Base-by-base conservation (phyloP, 2,113 vertebrate genomes). In the Struthio camelus region DNA sequence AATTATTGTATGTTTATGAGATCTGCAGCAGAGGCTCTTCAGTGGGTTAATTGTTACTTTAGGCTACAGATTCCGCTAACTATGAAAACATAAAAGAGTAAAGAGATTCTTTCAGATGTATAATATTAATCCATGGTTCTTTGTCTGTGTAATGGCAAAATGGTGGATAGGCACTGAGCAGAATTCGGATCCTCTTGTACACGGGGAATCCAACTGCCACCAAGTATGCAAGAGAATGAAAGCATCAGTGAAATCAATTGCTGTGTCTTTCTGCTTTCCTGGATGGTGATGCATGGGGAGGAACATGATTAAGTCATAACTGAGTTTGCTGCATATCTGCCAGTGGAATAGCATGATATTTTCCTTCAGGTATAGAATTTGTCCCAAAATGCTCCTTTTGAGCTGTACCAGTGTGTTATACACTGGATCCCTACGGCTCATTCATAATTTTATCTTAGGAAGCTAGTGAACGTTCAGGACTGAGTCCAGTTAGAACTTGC, bases 31-130 rank as follows among this genome's bases (percentile, higher is more conserved):
- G 73, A 87, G 94, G 87, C 70, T 95, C 64, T 87, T 91, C 59
- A 73, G 76, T 67, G 79, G 86, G 86, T 93, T 96, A 96, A 95
- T 95, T 90, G 77, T 94, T 92, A 58, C 54, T 87, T 95, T 85
- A 82, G 89, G 32, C 50, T 80, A 53, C 40, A 71, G 34, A 85
- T 90, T 92, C 73, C 75, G 72, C 5, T 38, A 90, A 75, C 19
- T 77, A 9, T 42, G 56, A 83, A 78, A 77, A 75, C 6, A 75
- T 62, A n/a, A 83, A 83, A 71, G 64, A 92, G 88, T 54, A 28
- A 88, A 70, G 53, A 58, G 16, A 25, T 72, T 27, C 28, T 88
- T 94, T 90, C 34, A 86, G 50, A 34, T 72, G 14, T 48, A n/a
- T 5, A 23, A 9, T 44, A 44, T 51, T 88, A 34, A 71, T 75